phyloP scores from a whole-genome alignment of 1,140 invertebrate species.

The Heliconius congener region DNA sequence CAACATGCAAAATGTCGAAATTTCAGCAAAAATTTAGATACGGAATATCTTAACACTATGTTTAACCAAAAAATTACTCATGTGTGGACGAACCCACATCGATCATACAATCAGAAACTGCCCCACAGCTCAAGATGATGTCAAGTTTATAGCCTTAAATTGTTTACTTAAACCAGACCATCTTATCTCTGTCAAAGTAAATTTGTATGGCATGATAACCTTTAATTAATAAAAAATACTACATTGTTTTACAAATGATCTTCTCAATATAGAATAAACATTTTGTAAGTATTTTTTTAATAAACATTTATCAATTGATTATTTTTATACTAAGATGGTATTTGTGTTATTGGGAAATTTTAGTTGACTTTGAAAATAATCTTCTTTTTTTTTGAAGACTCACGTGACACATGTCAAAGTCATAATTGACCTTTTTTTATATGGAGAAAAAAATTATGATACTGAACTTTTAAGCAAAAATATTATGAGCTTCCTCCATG shows the following conservation, averaged over 20 bases:
- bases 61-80: no score
- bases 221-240: constrained; percentile 12
- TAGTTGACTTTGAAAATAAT: no score
- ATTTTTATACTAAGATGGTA: not conserved
- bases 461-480: no score
- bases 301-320: not conserved
- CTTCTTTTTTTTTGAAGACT: no score
- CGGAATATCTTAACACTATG: no score
- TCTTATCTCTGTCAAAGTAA: constrained; percentile 6
- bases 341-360: not conserved
- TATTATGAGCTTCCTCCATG: no score
- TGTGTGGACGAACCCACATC: not conserved
- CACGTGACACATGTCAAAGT: no score
- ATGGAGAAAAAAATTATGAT: no score
- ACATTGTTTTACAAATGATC: constrained; percentile 13
- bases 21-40: no score
- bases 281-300: not conserved
- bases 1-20: no score
- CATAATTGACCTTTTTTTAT: no score
- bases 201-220: constrained; percentile 6
- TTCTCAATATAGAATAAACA: not conserved
- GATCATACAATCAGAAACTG: not conserved
- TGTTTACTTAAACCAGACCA: not conserved
- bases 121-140: not conserved
- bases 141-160: not conserved